Evolutionary conservation across 2,113 vertebrate genomes (phyloP).

Genomic region (Dipodomys ordii): DNA sequence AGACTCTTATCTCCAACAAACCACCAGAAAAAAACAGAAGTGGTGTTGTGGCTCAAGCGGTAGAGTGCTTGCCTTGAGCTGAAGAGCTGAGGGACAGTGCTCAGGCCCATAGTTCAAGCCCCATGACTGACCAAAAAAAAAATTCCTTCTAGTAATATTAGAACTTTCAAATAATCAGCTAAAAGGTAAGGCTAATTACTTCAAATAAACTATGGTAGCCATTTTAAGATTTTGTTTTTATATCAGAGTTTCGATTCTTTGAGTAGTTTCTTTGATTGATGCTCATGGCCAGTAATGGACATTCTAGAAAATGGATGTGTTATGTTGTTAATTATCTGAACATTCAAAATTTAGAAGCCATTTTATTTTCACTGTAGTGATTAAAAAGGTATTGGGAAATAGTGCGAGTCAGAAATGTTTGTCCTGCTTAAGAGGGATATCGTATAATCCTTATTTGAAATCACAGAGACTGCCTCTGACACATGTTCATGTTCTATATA

Average conservation of each 20-base stretch:
- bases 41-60: too few relatives aligned
- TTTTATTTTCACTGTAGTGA: neutral
- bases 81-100: too few relatives aligned
- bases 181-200: conserved; percentile 43
- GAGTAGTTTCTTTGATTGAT: conserved; percentile 57
- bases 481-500: neutral
- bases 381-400: conserved; percentile 51
- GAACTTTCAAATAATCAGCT: neutral
- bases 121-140: too few relatives aligned
- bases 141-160: neutral
- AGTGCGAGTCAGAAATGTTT: conserved; percentile 45
- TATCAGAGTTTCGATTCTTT: conserved; percentile 58
- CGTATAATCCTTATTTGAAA: neutral
- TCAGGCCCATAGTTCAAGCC: too few relatives aligned
- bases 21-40: too few relatives aligned
- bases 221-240: conserved; percentile 28
- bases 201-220: conserved; percentile 44
- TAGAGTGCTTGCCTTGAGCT: too few relatives aligned
- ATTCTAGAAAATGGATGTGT: conserved; percentile 20
- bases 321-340: conserved; percentile 56
- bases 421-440: neutral
- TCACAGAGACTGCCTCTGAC: neutral
- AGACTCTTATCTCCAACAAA: too few relatives aligned
- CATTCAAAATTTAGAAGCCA: conserved; percentile 55
- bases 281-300: conserved; percentile 56